Conservation (phyloP, 35 echinoderm and acorn worm genomes). For the Ptychodera flava region DNA sequence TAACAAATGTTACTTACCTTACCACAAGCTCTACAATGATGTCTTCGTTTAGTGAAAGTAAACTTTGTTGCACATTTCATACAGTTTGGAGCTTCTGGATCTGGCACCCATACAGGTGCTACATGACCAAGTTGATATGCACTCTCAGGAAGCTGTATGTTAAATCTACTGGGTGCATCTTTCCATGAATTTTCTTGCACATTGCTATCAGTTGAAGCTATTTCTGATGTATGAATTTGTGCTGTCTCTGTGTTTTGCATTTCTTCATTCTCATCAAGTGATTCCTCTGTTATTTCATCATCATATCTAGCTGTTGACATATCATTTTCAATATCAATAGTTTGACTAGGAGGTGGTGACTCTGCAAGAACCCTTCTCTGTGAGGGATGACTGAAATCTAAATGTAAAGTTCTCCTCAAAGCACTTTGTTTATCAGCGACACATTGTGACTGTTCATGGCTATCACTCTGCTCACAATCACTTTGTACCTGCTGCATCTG, state of each 20-base stretch:
- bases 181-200: conserved; percentile 14
- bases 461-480: neutral
- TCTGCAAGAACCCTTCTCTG: neutral
- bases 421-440: neutral
- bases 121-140: conserved; percentile 47
- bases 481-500: neutral
- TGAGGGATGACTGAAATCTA: neutral
- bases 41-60: conserved; percentile 91
- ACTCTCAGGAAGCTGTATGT: neutral
- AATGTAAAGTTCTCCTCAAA: neutral
- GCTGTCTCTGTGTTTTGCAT: conserved; percentile 6
- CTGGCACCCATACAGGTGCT: conserved; percentile 92
- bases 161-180: conserved; percentile 12
- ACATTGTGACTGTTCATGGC: neutral
- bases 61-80: conserved; percentile 90
- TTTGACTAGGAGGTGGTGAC: neutral
- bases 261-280: neutral
- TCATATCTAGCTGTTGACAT: neutral
- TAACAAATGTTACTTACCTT: conserved; percentile 90
- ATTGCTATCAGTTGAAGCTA: conserved; percentile 5
- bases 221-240: conserved; percentile 3
- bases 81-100: conserved; percentile 68
- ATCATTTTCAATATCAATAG: neutral
- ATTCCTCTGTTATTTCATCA: conserved; percentile 15
- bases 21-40: conserved; percentile 97